phyloP scores from a whole-genome alignment of 2,888 invertebrate genomes.

The Lithophane semibrunnea region DNA sequence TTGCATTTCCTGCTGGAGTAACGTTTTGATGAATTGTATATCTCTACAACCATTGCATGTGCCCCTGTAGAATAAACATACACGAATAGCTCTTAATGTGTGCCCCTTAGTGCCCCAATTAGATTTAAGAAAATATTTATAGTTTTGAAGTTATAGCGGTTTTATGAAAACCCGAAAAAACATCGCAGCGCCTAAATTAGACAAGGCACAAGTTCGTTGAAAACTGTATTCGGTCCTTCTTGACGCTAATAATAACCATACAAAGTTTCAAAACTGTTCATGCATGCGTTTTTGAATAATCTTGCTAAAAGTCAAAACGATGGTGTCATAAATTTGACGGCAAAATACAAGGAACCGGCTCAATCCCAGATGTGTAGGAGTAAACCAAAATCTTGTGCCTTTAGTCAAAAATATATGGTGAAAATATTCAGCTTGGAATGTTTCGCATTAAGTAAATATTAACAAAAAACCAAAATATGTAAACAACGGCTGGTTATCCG shows the following conservation, averaged over 20 bases:
- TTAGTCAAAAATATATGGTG: too few species aligned
- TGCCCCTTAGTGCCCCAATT: too few species aligned
- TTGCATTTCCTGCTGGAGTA: too few species aligned
- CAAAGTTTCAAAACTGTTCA: background rate
- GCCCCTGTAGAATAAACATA: too few species aligned
- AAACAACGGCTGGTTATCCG: too few species aligned
- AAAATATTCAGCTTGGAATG: too few species aligned
- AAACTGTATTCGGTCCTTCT: slow-evolving; percentile 2
- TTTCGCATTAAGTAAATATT: too few species aligned
- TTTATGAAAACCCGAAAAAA: background rate
- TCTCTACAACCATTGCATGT: too few species aligned
- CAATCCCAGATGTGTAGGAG: background rate
- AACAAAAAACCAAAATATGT: too few species aligned
- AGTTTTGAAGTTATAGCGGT: background rate
- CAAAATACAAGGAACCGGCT: background rate
- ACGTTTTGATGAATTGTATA: too few species aligned
- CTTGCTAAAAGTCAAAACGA: background rate
- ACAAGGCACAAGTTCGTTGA: background rate
- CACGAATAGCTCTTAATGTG: too few species aligned
- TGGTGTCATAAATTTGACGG: background rate
- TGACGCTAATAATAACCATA: background rate
- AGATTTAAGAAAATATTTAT: background rate
- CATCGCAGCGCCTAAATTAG: background rate
- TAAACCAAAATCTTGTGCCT: background rate
- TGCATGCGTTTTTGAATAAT: background rate